These are phyloP conservation scores for Rhynchopsitta pachyrhyncha DNA, from an alignment of 2,113 vertebrate genomes.

Conservation along the genomic window DNA sequence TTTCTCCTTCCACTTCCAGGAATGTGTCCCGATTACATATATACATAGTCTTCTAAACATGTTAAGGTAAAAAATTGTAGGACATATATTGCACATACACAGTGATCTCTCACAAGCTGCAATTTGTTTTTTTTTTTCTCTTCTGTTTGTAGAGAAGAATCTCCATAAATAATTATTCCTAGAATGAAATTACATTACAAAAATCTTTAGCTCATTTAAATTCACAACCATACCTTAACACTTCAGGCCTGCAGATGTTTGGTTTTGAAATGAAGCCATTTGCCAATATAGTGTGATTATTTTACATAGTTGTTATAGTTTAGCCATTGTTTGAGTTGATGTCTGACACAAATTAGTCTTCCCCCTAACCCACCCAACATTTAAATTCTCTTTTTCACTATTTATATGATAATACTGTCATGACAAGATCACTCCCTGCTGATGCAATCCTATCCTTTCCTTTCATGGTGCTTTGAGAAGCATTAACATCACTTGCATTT, in stretches of 20 bases:
- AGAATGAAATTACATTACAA: background rate
- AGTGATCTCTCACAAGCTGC: background rate
- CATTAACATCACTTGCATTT: slow-evolving; percentile 48
- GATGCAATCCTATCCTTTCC: background rate
- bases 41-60: background rate
- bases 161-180: background rate
- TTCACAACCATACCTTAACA: background rate
- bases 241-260: slow-evolving; percentile 30
- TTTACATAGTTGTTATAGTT: slow-evolving; percentile 4
- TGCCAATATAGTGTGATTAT: background rate
- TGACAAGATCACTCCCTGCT: background rate
- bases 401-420: background rate
- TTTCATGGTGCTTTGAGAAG: slow-evolving; percentile 23
- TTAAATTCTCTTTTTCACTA: background rate
- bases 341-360: background rate
- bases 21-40: background rate
- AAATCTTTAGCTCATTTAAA: slow-evolving; percentile 27
- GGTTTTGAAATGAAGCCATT: slow-evolving; percentile 11
- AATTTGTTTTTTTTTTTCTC: background rate
- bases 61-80: background rate
- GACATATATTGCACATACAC: background rate
- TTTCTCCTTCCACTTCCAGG: background rate
- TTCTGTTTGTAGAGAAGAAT: background rate
- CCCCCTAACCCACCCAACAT: background rate
- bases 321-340: slow-evolving; percentile 25